Base-by-base conservation (phyloP, 2,888 invertebrate species). In the Drosophila buzzatii region DNA sequence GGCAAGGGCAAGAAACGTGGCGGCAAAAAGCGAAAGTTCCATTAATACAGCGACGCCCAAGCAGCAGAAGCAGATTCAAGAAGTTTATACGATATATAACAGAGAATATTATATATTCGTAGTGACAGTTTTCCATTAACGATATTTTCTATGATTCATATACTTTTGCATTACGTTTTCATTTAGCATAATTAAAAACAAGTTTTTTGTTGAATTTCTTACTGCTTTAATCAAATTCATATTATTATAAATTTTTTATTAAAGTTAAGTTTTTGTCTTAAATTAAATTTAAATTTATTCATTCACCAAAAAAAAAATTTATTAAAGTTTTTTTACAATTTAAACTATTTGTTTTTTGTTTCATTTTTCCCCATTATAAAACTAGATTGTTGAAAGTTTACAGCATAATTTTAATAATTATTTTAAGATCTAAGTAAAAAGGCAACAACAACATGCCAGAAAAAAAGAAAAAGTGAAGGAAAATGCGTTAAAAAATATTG, bases 11-110 rank as follows among this genome's bases (percentile, higher is more conserved):
- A 93, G 86, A 93, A 92, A 73, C 92, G 93, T 78, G 88, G 85
- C 20, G 93, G 92, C 79, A 94, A 94, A 92, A 94, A 94, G 87
- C 94, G 94, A 91, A 93, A 91, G 92, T 91, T 91, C 74, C 90
- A 93, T 85, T 93, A 92, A 91, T 77, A 45, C 45, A 39, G n/a
- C 42, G 9, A 27, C 18, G 33, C 23, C 20, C 31, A 49, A 52
- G 35, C 16, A 9, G 20, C 16, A 9, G 20, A n/a, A n/a, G 4
- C n/a, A 51, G 33, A 10, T 37, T n/a, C 9, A 53, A n/a, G 39
- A 37, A 53, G 39, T 39, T 37, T 39, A 37, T 27, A 37, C 16
- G 20, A 53, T 53, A 53, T 23, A 39, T 37, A 53, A 23, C 16
- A 27, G 23, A 27, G 10, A 37, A n/a, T 55, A 41, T 41, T 16